These are phyloP conservation scores for Microctonus brassicae DNA, from an alignment of 2,888 invertebrate genomes.

Conservation along the genomic window DNA sequence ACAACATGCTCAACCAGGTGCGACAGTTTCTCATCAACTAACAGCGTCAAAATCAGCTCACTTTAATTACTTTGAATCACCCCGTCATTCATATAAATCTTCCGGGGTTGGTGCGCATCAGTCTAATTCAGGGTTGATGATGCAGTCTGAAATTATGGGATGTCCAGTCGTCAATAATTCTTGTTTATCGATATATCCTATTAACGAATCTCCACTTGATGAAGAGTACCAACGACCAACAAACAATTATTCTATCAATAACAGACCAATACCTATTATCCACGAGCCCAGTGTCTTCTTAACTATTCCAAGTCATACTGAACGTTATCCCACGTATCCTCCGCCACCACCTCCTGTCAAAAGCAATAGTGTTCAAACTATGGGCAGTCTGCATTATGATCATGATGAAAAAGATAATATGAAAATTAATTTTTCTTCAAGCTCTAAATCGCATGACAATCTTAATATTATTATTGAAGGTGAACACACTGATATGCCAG, in stretches of 20 bases:
- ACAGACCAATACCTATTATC: constrained; percentile 54
- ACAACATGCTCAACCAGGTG: constrained; percentile 60
- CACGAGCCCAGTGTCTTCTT: constrained; percentile 58
- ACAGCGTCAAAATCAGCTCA: constrained; percentile 45
- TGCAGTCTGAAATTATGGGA: constrained; percentile 30
- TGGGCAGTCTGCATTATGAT: constrained; percentile 46
- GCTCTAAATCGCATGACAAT: constrained; percentile 45
- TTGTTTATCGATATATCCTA: constrained; percentile 51
- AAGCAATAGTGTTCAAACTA: constrained; percentile 16
- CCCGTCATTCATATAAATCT: constrained; percentile 46
- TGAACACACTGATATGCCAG: constrained; percentile 1
- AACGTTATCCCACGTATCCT: constrained; percentile 54
- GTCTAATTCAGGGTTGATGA: constrained; percentile 28
- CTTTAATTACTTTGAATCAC: constrained; percentile 45
- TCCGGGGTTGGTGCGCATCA: constrained; percentile 37
- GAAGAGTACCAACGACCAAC: constrained; percentile 44
- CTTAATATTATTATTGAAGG: constrained; percentile 31
- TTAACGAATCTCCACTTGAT: constrained; percentile 48
- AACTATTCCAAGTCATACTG: constrained; percentile 56
- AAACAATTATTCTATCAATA: constrained; percentile 49
- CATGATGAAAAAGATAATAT: constrained; percentile 55
- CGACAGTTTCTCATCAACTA: constrained; percentile 48
- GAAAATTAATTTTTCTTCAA: constrained; percentile 54
- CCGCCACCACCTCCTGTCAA: constrained; percentile 19
- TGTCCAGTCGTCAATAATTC: constrained; percentile 49